Evolutionary conservation across 2,797 vertebrate genomes (phyloP), one percentile per base, ranked within the genome.

Genomic region (Loris lydekkerianus): DNA sequence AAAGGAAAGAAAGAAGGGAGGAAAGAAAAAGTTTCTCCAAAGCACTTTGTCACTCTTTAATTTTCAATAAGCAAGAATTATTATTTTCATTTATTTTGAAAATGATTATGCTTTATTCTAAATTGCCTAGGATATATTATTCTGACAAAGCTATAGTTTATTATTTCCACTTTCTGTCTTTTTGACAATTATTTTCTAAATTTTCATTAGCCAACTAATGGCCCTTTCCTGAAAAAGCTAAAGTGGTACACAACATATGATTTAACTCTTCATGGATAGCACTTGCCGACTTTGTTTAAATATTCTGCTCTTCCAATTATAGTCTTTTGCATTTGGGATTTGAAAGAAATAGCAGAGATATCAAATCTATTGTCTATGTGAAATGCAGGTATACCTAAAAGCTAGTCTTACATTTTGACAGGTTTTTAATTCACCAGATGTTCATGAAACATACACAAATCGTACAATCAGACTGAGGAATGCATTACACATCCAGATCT

Each of bases 341-440:
- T 72, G 29, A 96, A 80, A 60, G 18, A 2, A 37, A 80, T 86
- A 10, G 29, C n/a, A 78, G n/a, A 87, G 67, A 91, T 78, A 86
- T 67, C 27, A 88, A 95, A 78, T 31, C n/a, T 86, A 86, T 29
- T 80, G 67, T 89, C 92, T 83, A 23, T 21, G 29, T 61, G 84
- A 91, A 92, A 75, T 49, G 20, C 23, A 97, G 69, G 43, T 94
- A 73, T 15, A n/a, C 61, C 10, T 77, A 83, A 86, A 29, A 81
- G n/a, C 34, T 72, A 65, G 15, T 29, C 86, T 83, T 65, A 76
- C 15, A 43, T 77, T 93, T 87, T 94, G 84, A 92, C 37, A 86
- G 11, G 4, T 58, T 80, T 89, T 94, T 95, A 90, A 90, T 93
- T 96, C 46, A 72, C 77, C 85, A 96, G 87, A 93, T 92, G 82